A percentile compares a stretch with the other conserved stretches of the same genome.
These are phyloP conservation scores for Hyperoplus immaculatus DNA, from an alignment of 2,797 vertebrate genomes.

Conservation along the genomic window DNA sequence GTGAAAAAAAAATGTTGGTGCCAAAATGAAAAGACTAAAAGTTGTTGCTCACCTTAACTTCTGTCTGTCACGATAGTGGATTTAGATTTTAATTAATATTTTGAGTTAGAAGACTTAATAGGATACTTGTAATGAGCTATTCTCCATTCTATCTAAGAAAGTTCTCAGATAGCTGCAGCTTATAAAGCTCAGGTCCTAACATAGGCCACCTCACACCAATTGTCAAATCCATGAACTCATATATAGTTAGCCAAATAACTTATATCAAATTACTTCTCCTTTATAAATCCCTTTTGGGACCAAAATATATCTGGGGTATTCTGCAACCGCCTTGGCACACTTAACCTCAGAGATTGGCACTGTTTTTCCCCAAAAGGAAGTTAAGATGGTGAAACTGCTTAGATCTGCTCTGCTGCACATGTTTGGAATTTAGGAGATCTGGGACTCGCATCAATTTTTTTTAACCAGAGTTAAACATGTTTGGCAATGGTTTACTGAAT, in stretches of 20 bases:
- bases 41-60: neutral
- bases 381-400: neutral
- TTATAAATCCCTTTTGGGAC: slow-evolving; percentile 17
- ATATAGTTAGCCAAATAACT: slow-evolving; percentile 1
- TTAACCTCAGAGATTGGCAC: slow-evolving; percentile 2
- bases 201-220: neutral
- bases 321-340: neutral
- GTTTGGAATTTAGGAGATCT: neutral
- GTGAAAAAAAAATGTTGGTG: neutral
- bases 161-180: slow-evolving; percentile 15
- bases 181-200: neutral
- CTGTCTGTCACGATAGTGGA: neutral
- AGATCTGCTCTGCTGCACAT: slow-evolving; percentile 5
- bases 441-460: neutral
- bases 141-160: neutral
- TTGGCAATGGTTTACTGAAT: neutral
- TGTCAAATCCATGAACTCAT: slow-evolving; percentile 13
- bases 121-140: neutral
- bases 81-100: neutral
- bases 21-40: neutral
- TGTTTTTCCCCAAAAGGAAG: neutral
- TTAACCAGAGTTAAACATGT: neutral
- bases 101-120: neutral
- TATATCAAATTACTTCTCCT: slow-evolving; percentile 6
- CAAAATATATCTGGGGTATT: slow-evolving; percentile 8